phyloP scores from a whole-genome alignment of 2,888 invertebrate genomes.

The Cephus pygmeus region DNA sequence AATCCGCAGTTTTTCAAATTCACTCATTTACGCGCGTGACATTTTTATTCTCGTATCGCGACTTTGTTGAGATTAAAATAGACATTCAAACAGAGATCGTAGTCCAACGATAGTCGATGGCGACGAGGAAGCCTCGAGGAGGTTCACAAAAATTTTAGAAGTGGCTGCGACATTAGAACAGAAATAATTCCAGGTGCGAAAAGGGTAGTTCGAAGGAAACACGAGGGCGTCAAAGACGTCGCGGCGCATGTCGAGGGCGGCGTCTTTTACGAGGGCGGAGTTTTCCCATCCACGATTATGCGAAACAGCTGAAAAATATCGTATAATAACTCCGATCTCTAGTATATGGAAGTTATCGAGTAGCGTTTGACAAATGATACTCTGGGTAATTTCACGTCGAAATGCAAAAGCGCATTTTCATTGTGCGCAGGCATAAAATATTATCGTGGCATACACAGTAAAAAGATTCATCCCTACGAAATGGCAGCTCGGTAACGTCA shows the following conservation, averaged over 20 bases:
- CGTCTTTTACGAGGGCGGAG: constrained; percentile 48
- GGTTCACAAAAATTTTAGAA: not conserved
- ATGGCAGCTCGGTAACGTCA: not conserved
- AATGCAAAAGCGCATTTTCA: constrained; percentile 6
- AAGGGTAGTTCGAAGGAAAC: constrained; percentile 8
- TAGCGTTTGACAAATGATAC: constrained; percentile 18
- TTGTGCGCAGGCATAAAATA: not conserved
- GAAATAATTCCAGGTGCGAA: constrained; percentile 31
- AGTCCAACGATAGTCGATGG: not conserved
- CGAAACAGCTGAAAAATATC: constrained; percentile 15
- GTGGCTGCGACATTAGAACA: not conserved
- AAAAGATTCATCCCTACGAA: not conserved
- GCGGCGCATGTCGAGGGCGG: constrained; percentile 53
- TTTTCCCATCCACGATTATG: constrained; percentile 30
- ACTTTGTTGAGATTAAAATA: not conserved
- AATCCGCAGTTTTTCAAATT: not conserved
- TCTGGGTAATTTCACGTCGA: constrained; percentile 13
- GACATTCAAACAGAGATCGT: not conserved
- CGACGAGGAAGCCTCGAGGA: not conserved
- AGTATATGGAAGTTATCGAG: constrained; percentile 16
- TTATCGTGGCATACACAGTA: not conserved
- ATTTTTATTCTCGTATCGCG: not conserved
- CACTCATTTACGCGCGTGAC: not conserved
- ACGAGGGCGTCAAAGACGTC: constrained; percentile 18
- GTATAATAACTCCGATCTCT: constrained; percentile 7